Percentiles rank a stretch among this genome's conserved stretches.
Evolutionary conservation across 2,797 vertebrate species (phyloP).

Genomic region (Poecilia picta): DNA sequence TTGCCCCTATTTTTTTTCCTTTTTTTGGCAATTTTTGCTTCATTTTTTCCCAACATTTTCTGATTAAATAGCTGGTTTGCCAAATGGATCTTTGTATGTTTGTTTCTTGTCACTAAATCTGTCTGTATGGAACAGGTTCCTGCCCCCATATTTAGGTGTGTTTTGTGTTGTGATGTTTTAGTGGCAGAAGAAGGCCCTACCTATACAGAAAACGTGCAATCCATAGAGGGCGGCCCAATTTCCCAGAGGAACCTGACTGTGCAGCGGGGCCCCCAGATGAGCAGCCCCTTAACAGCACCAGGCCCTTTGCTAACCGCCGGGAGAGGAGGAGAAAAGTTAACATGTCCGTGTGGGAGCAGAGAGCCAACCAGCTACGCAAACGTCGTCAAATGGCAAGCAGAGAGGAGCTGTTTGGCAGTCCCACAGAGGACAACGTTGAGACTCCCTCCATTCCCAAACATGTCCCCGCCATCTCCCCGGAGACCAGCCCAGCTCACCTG

Average conservation of each 20-base stretch:
- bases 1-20: conserved; percentile 64
- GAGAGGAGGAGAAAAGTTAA: conserved; percentile 91
- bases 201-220: conserved; percentile 85
- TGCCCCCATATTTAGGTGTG: conserved; percentile 36
- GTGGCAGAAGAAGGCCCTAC: conserved; percentile 84
- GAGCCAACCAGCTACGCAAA: conserved; percentile 94
- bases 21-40: conserved; percentile 44
- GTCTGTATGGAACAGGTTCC: neutral
- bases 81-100: conserved; percentile 26
- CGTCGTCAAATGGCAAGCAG: conserved; percentile 96
- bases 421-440: conserved; percentile 77
- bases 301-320: conserved; percentile 82
- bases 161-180: conserved; percentile 62
- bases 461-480: conserved; percentile 59
- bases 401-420: conserved; percentile 87
- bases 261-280: conserved; percentile 56
- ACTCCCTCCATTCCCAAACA: conserved; percentile 72
- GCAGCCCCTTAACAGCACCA: conserved; percentile 68
- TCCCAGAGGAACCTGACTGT: conserved; percentile 75
- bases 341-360: conserved; percentile 98
- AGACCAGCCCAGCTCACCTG: conserved; percentile 75
- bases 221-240: conserved; percentile 79
- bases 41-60: conserved; percentile 24
- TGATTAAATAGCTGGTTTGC: conserved; percentile 42
- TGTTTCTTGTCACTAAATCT: conserved; percentile 44